Conservation (phyloP, 2,797 vertebrate species). For the Euphonia xanthogaster region DNA sequence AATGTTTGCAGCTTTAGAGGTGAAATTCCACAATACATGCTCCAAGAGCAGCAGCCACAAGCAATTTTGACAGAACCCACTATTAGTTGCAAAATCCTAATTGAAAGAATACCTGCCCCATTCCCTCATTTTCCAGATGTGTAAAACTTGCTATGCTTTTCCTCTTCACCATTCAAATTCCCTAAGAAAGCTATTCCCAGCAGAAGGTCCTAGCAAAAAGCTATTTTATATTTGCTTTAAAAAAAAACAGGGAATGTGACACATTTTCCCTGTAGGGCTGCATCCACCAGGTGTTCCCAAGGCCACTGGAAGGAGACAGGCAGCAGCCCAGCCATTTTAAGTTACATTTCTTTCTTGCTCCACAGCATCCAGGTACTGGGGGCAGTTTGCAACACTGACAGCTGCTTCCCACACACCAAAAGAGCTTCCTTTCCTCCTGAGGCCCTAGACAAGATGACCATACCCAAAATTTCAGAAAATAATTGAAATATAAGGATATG, state of each 20-base stretch:
- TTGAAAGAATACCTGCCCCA: neutral
- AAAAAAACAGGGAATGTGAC: neutral
- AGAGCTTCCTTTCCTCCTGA: neutral
- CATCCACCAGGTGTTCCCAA: neutral
- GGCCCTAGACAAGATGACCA: neutral
- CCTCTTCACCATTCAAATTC: neutral
- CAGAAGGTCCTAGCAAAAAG: neutral
- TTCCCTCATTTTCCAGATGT: neutral
- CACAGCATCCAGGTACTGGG: neutral
- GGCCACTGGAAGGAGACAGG: neutral
- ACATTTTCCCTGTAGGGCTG: neutral
- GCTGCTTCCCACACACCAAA: accelerated
- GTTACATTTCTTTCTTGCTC: neutral
- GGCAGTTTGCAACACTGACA: neutral
- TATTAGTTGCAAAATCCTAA: neutral
- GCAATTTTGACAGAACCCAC: neutral
- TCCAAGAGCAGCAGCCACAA: neutral
- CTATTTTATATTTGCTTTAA: neutral
- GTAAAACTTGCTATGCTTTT: neutral
- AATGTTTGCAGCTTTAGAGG: neutral
- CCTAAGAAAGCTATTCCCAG: neutral
- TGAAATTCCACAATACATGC: neutral
- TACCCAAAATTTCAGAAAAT: neutral
- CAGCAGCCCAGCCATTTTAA: neutral
- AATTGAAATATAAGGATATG: neutral